These are phyloP conservation scores for Eupelmus urozonus DNA, from an alignment of 2,888 invertebrate genomes.

Conservation along the genomic window DNA sequence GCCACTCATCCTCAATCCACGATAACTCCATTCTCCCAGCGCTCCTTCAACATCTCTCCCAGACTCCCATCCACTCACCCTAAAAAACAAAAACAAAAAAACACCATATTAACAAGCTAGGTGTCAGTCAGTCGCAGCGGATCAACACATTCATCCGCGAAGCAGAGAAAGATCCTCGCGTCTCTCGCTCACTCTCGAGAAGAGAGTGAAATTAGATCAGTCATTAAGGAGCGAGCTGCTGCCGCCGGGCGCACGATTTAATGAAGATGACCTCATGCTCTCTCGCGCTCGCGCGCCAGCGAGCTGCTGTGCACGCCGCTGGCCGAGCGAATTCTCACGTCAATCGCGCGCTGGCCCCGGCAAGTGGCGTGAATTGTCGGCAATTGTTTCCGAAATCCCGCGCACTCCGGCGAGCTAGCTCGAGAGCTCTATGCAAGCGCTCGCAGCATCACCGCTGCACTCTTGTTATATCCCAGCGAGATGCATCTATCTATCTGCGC, in stretches of 20 bases:
- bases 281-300: not conserved
- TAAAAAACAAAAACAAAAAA: no score
- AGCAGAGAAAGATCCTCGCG: constrained; percentile 10
- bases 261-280: constrained; percentile 76
- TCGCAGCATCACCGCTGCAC: constrained; percentile 51
- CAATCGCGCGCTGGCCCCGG: constrained; percentile 71
- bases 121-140: not conserved
- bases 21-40: no score
- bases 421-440: constrained; percentile 38
- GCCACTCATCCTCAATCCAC: no score
- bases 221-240: constrained; percentile 76
- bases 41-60: no score
- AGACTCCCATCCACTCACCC: no score
- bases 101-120: no score
- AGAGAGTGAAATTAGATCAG: constrained; percentile 74
- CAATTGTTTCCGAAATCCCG: constrained; percentile 78
- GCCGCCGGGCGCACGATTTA: constrained; percentile 77
- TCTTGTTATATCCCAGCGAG: constrained; percentile 9
- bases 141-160: no score
- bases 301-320: constrained; percentile 64
- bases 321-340: constrained; percentile 77
- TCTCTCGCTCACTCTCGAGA: constrained; percentile 38
- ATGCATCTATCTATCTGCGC: not conserved
- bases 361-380: constrained; percentile 77
- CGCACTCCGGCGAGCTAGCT: constrained; percentile 70